Evolutionary conservation across 2,113 vertebrate species (phyloP).

Genomic region (Sphyrna mokarran): DNA sequence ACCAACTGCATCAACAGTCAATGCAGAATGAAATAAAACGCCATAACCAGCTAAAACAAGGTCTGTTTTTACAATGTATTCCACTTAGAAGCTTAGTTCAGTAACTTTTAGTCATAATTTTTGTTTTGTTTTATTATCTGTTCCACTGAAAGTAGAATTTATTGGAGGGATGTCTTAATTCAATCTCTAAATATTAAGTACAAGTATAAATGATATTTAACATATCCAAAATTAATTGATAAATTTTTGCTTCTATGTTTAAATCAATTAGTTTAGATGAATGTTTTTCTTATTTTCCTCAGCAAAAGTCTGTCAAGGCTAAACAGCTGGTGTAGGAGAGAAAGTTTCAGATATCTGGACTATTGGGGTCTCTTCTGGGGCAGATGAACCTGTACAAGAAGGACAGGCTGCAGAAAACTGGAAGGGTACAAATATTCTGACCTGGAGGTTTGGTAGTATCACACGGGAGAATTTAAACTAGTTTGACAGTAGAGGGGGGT

Average conservation of each 20-base stretch:
- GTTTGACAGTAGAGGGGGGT: too few relatives aligned
- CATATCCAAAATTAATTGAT: not conserved
- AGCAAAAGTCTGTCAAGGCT: not conserved
- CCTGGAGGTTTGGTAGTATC: too few relatives aligned
- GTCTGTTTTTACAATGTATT: constrained; percentile 43
- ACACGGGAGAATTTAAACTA: too few relatives aligned
- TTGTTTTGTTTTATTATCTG: not conserved
- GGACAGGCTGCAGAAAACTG: too few relatives aligned
- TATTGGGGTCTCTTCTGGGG: too few relatives aligned
- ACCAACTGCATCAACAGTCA: constrained; percentile 48
- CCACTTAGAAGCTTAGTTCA: not conserved
- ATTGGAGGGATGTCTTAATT: not conserved
- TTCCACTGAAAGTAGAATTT: not conserved
- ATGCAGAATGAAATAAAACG: constrained; percentile 51
- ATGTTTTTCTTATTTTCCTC: not conserved
- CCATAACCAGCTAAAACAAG: constrained; percentile 66
- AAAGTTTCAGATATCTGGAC: too few relatives aligned
- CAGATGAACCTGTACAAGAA: too few relatives aligned
- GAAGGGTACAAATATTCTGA: too few relatives aligned
- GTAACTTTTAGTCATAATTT: not conserved
- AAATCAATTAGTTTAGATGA: not conserved
- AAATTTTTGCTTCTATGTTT: not conserved
- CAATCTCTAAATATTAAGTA: not conserved
- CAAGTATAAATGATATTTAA: not conserved
- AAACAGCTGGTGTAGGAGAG: too few relatives aligned